Percentiles rank a stretch among this genome's conserved stretches.
These are phyloP conservation scores for Syrphus vitripennis DNA, from an alignment of 2,888 invertebrate species.

Conservation along the genomic window DNA sequence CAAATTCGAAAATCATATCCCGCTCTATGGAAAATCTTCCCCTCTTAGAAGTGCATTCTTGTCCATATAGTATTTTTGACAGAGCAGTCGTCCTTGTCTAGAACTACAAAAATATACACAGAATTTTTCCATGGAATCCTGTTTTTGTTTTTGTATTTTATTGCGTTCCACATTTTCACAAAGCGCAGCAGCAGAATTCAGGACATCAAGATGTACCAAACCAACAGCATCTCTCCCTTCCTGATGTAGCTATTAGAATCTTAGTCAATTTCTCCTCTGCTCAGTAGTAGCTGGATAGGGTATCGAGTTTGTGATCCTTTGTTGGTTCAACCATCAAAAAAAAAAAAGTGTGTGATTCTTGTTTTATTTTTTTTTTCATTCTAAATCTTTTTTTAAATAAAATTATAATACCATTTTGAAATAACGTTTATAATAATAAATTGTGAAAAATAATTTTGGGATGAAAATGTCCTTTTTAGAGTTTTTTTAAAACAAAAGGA, in stretches of 20 bases:
- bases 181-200: conserved; percentile 70
- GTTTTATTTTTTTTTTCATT: conserved; percentile 16
- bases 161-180: conserved; percentile 62
- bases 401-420: neutral
- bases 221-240: conserved; percentile 64
- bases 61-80: conserved; percentile 41
- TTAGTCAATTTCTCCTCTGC: conserved; percentile 72
- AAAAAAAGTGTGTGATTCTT: conserved; percentile 16
- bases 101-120: conserved; percentile 22
- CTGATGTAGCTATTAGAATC: conserved; percentile 62
- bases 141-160: conserved; percentile 10
- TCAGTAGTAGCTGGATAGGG: conserved; percentile 81
- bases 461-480: neutral
- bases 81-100: conserved; percentile 64
- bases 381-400: neutral
- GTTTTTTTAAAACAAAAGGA: neutral
- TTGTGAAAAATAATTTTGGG: neutral
- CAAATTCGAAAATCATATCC: conserved; percentile 53
- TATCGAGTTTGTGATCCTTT: conserved; percentile 74
- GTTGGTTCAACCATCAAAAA: conserved; percentile 51
- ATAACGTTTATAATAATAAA: neutral
- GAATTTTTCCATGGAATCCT: conserved; percentile 10
- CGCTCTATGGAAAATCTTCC: conserved; percentile 30
- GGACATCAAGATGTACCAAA: conserved; percentile 47
- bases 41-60: conserved; percentile 56